A percentile compares a stretch with the other conserved stretches of the same genome.
These are phyloP conservation scores for Morbakka virulenta DNA, from an alignment of 30 jellyfish, hydroid and myxozoan species.

Conservation along the genomic window DNA sequence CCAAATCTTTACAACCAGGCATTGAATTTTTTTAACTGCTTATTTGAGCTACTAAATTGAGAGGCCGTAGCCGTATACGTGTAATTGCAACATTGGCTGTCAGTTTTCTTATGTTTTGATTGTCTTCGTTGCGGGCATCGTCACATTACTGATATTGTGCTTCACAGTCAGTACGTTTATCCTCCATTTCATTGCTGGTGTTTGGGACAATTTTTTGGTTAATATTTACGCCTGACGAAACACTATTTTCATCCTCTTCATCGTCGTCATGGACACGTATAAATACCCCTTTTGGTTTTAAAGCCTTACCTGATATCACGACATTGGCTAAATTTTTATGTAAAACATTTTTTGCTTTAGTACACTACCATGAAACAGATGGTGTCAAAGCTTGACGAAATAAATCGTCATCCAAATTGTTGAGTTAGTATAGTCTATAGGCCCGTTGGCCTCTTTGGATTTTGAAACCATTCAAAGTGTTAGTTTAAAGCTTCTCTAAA, in stretches of 20 bases:
- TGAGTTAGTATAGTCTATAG: background rate
- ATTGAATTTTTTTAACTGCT: background rate
- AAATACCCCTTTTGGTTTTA: background rate
- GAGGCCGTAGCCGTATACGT: background rate
- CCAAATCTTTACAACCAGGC: background rate
- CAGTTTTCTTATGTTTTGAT: background rate
- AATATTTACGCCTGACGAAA: no score
- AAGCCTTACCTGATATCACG: no score
- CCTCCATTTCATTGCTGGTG: background rate
- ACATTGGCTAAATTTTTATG: no score
- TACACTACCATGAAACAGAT: background rate
- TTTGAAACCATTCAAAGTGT: conserved; percentile 1
- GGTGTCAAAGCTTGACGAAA: background rate
- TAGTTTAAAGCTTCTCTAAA: background rate
- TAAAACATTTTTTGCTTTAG: no score
- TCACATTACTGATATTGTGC: background rate
- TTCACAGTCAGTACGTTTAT: background rate
- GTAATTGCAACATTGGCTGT: background rate
- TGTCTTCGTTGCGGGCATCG: background rate
- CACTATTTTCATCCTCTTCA: no score
- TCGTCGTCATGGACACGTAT: no score
- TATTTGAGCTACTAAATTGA: background rate
- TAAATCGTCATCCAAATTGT: background rate
- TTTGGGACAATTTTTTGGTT: no score
- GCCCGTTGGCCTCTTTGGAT: background rate